phyloP scores from a whole-genome alignment of 2,797 vertebrate species.

The Sarcoramphus papa region DNA sequence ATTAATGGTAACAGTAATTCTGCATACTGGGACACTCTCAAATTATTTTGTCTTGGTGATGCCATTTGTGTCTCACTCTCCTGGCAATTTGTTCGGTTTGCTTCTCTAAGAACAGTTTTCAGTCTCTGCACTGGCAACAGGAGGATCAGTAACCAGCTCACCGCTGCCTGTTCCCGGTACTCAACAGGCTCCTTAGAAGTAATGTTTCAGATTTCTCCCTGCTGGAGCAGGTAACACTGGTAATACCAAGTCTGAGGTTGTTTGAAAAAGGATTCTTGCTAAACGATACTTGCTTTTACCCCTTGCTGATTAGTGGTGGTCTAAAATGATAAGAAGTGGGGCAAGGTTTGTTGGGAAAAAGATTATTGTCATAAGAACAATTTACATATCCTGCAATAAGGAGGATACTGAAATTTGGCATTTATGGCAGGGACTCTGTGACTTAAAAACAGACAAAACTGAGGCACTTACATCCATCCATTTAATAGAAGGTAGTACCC shows the following conservation, averaged over 20 bases:
- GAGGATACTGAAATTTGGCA: background rate
- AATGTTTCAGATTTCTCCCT: background rate
- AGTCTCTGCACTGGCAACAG: background rate
- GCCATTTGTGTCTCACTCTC: background rate
- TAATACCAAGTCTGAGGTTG: background rate
- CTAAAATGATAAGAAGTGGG: background rate
- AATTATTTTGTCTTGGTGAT: conserved; percentile 16
- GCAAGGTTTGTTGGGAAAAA: background rate
- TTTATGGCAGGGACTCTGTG: background rate
- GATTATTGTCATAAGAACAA: background rate
- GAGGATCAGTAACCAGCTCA: background rate
- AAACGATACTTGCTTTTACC: background rate
- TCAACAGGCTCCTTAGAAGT: background rate
- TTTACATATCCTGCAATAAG: background rate
- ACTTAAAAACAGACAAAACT: background rate
- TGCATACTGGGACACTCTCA: background rate
- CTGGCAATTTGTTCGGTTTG: background rate
- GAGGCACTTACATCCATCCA: background rate
- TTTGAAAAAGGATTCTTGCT: background rate
- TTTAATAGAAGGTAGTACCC: background rate
- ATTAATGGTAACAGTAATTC: conserved; percentile 12
- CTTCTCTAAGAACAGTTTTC: background rate
- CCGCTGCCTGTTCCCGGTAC: background rate
- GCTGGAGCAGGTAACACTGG: background rate
- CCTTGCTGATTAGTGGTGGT: background rate